phyloP scores from a whole-genome alignment of 2,888 invertebrate species.

The Stenodema calcarata region DNA sequence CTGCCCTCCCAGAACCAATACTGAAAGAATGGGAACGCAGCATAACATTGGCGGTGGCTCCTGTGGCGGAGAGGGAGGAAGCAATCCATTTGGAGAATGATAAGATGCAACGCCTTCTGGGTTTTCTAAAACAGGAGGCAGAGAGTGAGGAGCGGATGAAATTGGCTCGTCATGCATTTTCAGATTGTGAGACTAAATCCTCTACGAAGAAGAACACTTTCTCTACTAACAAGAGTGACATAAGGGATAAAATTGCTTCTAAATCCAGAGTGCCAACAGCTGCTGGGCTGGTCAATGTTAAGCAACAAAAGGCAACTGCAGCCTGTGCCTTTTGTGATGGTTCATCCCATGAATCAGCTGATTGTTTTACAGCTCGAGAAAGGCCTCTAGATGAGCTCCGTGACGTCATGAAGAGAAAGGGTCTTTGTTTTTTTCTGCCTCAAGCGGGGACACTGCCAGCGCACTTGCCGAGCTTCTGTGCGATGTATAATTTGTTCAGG shows the following conservation, averaged over 20 bases:
- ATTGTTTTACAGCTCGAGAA: constrained; percentile 53
- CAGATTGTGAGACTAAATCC: neutral
- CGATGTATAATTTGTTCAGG: constrained; percentile 13
- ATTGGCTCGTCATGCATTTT: constrained; percentile 53
- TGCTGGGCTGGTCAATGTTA: constrained; percentile 51
- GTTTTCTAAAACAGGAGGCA: constrained; percentile 56
- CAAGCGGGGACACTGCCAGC: neutral
- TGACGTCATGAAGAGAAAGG: constrained; percentile 51
- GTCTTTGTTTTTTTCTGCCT: constrained; percentile 57
- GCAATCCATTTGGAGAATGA: neutral
- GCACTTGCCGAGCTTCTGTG: neutral
- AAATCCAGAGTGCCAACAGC: constrained; percentile 50
- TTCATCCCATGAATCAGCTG: constrained; percentile 48
- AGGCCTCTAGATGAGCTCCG: constrained; percentile 49
- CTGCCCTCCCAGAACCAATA: constrained; percentile 58
- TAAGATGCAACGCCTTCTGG: constrained; percentile 48
- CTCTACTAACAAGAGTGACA: neutral
- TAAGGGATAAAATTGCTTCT: neutral
- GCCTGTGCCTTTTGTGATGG: no score
- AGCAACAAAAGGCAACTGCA: neutral
- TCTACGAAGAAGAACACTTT: neutral
- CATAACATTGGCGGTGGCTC: no score
- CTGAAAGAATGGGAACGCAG: constrained; percentile 56
- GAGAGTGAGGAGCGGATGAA: constrained; percentile 56
- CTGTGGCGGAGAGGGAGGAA: no score